A percentile compares a stretch with the other conserved stretches of the same genome.
Conservation (phyloP, 2,113 vertebrate species). For the Sinosuthora webbiana region DNA sequence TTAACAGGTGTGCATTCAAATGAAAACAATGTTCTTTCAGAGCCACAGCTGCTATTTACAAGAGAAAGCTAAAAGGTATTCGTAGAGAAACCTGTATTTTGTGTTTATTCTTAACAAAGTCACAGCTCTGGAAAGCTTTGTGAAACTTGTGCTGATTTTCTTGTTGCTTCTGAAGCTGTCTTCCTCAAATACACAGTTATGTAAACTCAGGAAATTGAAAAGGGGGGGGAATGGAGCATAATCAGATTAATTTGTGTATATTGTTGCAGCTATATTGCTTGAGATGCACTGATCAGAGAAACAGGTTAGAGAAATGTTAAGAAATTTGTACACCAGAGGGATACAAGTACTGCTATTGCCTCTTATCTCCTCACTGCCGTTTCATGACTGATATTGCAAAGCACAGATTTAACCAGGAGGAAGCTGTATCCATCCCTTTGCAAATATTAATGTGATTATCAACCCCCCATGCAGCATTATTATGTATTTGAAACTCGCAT, state of each 20-base stretch:
- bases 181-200: background rate
- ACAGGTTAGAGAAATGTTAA: background rate
- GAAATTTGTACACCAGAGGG: background rate
- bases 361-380: background rate
- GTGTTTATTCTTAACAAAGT: background rate
- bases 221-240: background rate
- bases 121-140: background rate
- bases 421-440: background rate
- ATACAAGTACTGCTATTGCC: background rate
- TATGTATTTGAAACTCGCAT: background rate
- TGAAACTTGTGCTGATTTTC: background rate
- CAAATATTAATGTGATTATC: background rate
- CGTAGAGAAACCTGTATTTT: background rate
- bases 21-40: background rate
- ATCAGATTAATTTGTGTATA: background rate
- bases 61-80: background rate
- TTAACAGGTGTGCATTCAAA: background rate
- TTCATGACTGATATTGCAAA: background rate
- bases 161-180: background rate
- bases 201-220: background rate
- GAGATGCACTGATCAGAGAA: background rate
- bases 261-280: background rate
- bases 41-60: background rate
- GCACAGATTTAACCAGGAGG: background rate
- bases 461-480: background rate